Percentiles rank a stretch among this genome's conserved stretches.
Conservation (phyloP, 2,797 vertebrate genomes). For the Ctenopoma kingsleyae region DNA sequence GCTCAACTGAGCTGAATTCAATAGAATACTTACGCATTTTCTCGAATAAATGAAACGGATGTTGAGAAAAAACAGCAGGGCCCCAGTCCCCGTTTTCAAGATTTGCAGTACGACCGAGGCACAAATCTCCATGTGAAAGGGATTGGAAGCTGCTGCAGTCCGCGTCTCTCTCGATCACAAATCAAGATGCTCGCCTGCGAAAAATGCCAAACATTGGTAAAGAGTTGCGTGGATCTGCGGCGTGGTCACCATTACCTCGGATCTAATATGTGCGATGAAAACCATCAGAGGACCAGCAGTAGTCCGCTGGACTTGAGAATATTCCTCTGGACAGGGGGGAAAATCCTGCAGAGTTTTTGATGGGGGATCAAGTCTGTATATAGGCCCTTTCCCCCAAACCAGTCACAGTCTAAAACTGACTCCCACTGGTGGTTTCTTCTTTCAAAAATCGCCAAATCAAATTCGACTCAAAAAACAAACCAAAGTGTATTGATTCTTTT, state of each 20-base stretch:
- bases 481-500: slow-evolving; percentile 23
- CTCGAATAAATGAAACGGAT: slow-evolving; percentile 70
- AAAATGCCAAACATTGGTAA: slow-evolving; percentile 69
- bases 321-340: slow-evolving; percentile 72
- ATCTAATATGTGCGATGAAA: slow-evolving; percentile 37
- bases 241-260: slow-evolving; percentile 62
- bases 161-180: slow-evolving; percentile 74
- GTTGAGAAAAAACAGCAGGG: slow-evolving; percentile 65
- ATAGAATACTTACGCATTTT: slow-evolving; percentile 78
- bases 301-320: slow-evolving; percentile 58
- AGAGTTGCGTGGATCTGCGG: slow-evolving; percentile 70
- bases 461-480: neutral
- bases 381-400: slow-evolving; percentile 45
- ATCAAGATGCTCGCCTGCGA: slow-evolving; percentile 71
- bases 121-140: slow-evolving; percentile 79
- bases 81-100: slow-evolving; percentile 71
- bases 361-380: slow-evolving; percentile 63
- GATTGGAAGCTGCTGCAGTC: slow-evolving; percentile 75
- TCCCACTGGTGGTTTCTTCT: slow-evolving; percentile 53
- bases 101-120: slow-evolving; percentile 67
- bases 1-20: slow-evolving; percentile 18
- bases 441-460: slow-evolving; percentile 22
- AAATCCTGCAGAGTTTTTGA: slow-evolving; percentile 79
- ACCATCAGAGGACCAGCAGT: slow-evolving; percentile 42
- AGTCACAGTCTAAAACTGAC: slow-evolving; percentile 59